These are phyloP conservation scores for Leptopilina boulardi DNA, from an alignment of 1,140 invertebrate genomes.

Conservation along the genomic window DNA sequence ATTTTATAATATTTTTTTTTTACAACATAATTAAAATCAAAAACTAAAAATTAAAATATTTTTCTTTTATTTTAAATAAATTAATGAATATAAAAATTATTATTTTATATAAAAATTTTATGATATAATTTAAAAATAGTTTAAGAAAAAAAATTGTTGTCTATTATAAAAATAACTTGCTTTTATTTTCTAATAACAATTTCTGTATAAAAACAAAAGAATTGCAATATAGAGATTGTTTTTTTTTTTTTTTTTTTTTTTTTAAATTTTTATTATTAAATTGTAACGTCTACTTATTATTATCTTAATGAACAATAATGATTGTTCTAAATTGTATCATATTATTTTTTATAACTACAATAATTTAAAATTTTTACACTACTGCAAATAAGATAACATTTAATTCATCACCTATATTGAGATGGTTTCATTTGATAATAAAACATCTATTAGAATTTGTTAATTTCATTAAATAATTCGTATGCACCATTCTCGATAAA, in stretches of 20 bases:
- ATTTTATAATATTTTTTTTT: no score
- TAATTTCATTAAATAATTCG: not conserved
- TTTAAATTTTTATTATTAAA: not conserved
- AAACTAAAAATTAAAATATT: no score
- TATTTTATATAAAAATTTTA: no score
- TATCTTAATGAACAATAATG: not conserved
- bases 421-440: not conserved
- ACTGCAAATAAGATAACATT: not conserved
- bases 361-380: not conserved
- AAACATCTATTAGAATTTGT: not conserved
- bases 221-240: not conserved
- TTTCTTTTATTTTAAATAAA: no score
- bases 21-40: no score
- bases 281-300: no score
- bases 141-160: no score
- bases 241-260: not conserved
- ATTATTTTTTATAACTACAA: not conserved
- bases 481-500: not conserved
- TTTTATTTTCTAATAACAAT: no score
- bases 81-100: no score
- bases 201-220: no score
- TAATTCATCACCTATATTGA: not conserved
- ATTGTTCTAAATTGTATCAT: slow-evolving; percentile 12
- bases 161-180: no score
- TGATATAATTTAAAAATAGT: no score